These are phyloP conservation scores for Crematogaster levior DNA, from an alignment of 2,888 invertebrate genomes.

Conservation along the genomic window DNA sequence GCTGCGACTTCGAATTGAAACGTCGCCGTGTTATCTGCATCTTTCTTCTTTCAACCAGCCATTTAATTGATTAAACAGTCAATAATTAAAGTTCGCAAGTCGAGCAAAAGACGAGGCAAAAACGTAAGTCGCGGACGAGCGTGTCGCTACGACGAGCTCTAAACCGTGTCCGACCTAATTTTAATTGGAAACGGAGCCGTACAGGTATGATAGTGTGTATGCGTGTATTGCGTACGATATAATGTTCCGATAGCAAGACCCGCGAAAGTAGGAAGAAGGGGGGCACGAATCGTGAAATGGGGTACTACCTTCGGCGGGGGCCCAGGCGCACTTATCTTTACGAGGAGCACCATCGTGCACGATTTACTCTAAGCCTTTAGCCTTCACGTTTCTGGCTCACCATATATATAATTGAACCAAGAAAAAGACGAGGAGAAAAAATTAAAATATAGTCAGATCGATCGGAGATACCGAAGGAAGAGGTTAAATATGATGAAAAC, in stretches of 20 bases:
- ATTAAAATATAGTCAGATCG: not conserved
- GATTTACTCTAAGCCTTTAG: conserved; percentile 58
- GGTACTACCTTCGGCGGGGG: conserved; percentile 52
- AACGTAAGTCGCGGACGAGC: conserved; percentile 27
- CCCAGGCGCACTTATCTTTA: conserved; percentile 64
- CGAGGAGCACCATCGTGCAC: conserved; percentile 60
- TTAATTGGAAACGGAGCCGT: conserved; percentile 57
- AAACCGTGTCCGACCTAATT: conserved; percentile 59
- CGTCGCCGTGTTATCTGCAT: conserved; percentile 2
- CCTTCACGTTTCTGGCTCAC: conserved; percentile 58
- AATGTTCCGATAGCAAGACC: conserved; percentile 49
- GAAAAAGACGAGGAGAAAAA: not conserved
- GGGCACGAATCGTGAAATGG: conserved; percentile 46
- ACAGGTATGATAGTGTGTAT: not conserved
- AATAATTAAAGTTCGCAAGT: conserved; percentile 23
- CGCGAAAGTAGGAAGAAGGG: conserved; percentile 9
- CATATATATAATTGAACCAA: conserved; percentile 35
- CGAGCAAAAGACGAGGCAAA: not conserved
- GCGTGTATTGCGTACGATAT: conserved; percentile 56
- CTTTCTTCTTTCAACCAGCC: not conserved
- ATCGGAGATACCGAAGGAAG: not conserved
- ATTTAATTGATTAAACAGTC: conserved; percentile 42
- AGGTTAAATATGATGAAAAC: not conserved
- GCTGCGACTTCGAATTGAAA: conserved; percentile 13
- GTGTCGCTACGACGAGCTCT: conserved; percentile 19